Evolutionary conservation across 2,888 invertebrate genomes (phyloP), one percentile per base, ranked within the genome.

Genomic region (Mactromeris polynyma): DNA sequence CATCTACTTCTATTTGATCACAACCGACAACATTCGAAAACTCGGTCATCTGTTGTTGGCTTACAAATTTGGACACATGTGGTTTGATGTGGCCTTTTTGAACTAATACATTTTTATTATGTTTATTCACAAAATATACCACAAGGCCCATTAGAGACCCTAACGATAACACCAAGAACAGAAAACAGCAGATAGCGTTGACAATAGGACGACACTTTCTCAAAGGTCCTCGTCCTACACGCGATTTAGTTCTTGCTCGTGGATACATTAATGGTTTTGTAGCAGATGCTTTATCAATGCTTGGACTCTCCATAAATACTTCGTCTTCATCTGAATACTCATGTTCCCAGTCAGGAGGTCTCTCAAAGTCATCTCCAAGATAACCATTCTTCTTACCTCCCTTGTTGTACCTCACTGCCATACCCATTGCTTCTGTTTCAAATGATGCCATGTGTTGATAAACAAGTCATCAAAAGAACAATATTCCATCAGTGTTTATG

Each of bases 1-100:
- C 97, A 79, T 97, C 97, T 6, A 97, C 97, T 89, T 97, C 96
- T 36, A 98, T 96, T 89, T 97, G 97, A 91, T 97, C 97, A 96
- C 98, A 98, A 79, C 98, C 97, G 89, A 97, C 96, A 79, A 97
- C 93, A 91, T 97, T 96, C 38, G 85, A 86, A 80, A 38, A 87
- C 26, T 91, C 90, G 36, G 51, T 33, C 17, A 33, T 58, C 36
- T 73, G 80, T 80, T 86, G 58, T 31, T 42, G 21, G 19, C 64
- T 73, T 21, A 86, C 33, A 79, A 88, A 64, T 26, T 85, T 78
- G 42, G 85, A 79, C 38, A 83, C 81, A 26, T 19, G 38, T 36
- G 51, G 14, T 64, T 17, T 17, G 64, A 46, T 80, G 14, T 38
- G 78, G 19, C 38, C 80, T 26, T 79, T 31, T 26, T 54, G 40